phyloP scores from a whole-genome alignment of 2,113 vertebrate genomes.

The Ciconia boyciana region DNA sequence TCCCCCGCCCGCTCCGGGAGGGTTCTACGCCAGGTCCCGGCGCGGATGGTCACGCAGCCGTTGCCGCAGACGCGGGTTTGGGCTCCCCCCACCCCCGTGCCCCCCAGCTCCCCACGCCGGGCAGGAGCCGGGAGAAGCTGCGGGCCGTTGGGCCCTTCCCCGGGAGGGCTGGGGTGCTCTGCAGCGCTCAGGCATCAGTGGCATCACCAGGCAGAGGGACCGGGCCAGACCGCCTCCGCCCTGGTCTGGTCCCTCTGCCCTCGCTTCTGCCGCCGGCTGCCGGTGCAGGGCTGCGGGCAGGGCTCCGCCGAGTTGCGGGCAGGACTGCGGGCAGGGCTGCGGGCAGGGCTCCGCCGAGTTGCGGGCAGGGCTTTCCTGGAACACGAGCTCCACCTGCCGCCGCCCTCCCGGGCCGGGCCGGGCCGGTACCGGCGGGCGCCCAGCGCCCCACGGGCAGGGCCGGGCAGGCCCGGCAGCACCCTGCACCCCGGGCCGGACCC shows the following conservation, averaged over 20 bases:
- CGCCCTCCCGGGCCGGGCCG: background rate
- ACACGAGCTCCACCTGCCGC: conserved; percentile 59
- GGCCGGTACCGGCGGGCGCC: background rate
- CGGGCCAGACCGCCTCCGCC: too few species aligned
- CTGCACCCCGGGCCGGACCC: background rate
- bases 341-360: background rate
- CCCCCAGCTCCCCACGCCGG: background rate
- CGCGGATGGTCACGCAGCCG: background rate
- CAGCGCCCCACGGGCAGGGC: background rate
- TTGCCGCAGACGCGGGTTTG: background rate
- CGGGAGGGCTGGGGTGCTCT: background rate
- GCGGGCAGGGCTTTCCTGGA: background rate
- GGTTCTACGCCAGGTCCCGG: background rate
- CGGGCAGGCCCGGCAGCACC: background rate
- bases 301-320: background rate
- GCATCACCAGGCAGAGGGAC: too few species aligned
- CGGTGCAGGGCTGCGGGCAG: background rate
- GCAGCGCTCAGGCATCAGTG: background rate
- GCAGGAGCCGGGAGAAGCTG: background rate
- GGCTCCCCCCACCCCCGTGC: background rate
- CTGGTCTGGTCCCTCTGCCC: background rate
- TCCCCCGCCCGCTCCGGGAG: background rate
- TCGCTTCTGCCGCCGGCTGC: background rate
- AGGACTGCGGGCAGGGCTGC: background rate
- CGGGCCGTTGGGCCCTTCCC: background rate